Conservation (phyloP, 2,888 invertebrate species). For the Caenorhabditis sinica region DNA sequence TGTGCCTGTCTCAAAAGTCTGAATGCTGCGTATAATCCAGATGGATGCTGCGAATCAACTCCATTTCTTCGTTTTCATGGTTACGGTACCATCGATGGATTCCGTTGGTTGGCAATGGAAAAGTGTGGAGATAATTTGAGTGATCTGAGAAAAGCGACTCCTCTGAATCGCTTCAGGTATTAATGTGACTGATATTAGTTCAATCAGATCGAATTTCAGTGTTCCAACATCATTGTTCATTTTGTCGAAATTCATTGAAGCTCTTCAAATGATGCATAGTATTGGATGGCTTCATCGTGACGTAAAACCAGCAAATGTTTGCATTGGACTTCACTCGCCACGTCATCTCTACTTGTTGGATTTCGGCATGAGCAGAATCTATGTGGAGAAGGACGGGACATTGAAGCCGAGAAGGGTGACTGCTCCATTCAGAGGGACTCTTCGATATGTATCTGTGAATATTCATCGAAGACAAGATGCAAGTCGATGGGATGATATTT, state of each 20-base stretch:
- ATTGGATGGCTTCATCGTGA: constrained; percentile 76
- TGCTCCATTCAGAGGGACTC: constrained; percentile 73
- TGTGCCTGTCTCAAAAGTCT: constrained; percentile 55
- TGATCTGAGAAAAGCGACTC: constrained; percentile 69
- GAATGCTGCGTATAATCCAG: constrained; percentile 37
- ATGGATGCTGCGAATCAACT: neutral
- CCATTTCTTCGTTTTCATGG: constrained; percentile 61
- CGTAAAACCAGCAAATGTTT: constrained; percentile 79
- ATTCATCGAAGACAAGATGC: constrained; percentile 72
- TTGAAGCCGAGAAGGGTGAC: constrained; percentile 44
- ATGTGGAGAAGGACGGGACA: constrained; percentile 47
- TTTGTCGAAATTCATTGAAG: constrained; percentile 68
- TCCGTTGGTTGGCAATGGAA: constrained; percentile 71
- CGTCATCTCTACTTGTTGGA: constrained; percentile 67
- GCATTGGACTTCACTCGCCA: constrained; percentile 67
- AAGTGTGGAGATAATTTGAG: constrained; percentile 73
- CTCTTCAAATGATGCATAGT: constrained; percentile 70
- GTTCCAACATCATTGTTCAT: constrained; percentile 72
- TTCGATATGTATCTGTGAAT: constrained; percentile 75
- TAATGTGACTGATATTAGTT: neutral
- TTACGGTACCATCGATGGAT: constrained; percentile 45
- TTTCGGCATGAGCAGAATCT: constrained; percentile 71
- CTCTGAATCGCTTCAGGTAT: constrained; percentile 67
- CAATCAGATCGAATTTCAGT: constrained; percentile 31
- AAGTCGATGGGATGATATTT: constrained; percentile 74